phyloP scores from a whole-genome alignment of 2,113 vertebrate species.

The Bambusicola thoracicus region DNA sequence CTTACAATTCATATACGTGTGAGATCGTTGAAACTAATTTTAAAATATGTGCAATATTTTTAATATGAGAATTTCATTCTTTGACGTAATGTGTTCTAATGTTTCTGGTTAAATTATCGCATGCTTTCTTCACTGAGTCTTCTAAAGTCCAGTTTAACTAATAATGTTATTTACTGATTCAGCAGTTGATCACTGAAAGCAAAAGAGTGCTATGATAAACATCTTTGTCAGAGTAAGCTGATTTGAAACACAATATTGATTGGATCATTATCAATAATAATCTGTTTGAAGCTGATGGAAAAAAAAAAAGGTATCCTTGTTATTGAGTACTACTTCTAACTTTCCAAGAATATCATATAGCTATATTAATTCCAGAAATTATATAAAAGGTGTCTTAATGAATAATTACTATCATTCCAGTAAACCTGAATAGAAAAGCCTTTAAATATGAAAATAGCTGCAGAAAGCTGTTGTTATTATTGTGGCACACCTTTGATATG shows the following conservation, averaged over 20 bases:
- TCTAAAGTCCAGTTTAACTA: neutral
- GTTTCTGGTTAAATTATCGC: neutral
- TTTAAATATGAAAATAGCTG: neutral
- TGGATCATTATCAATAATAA: neutral
- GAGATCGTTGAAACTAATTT: neutral
- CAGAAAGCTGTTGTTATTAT: neutral
- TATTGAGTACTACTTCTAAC: neutral
- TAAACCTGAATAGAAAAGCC: neutral
- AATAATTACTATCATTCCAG: neutral
- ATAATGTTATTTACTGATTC: neutral
- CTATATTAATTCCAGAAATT: neutral
- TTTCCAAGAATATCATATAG: neutral
- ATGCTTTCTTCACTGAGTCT: neutral
- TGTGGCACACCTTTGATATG: neutral
- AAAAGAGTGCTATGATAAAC: neutral
- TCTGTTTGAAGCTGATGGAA: neutral
- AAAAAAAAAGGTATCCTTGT: neutral
- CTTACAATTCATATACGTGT: neutral
- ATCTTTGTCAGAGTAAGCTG: neutral
- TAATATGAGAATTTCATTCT: neutral
- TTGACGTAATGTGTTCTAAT: neutral
- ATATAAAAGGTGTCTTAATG: neutral
- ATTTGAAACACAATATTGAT: neutral
- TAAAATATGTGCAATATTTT: neutral
- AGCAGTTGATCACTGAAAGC: neutral